Conservation (phyloP, 2,888 invertebrate species). For the Parnassius glacialis region DNA sequence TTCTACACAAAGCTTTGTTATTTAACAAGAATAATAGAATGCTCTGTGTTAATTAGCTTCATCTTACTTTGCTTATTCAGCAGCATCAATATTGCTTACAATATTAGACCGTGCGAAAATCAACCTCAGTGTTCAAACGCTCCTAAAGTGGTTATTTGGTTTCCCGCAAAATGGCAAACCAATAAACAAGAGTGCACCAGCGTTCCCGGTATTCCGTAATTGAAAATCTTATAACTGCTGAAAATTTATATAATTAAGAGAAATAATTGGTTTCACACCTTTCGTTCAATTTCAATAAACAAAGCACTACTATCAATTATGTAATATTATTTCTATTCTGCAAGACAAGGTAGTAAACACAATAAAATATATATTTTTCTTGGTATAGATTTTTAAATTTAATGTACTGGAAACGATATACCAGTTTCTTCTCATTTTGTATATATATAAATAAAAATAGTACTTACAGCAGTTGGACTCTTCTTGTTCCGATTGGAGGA, state of each 20-base stretch:
- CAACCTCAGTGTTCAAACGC: neutral
- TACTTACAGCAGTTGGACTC: conserved; percentile 73
- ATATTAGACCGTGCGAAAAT: conserved; percentile 1
- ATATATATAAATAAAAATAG: neutral
- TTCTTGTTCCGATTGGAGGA: conserved; percentile 82
- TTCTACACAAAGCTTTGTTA: too few relatives aligned
- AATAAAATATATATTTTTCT: too few relatives aligned
- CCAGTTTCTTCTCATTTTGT: too few relatives aligned
- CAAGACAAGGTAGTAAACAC: too few relatives aligned
- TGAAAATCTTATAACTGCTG: neutral
- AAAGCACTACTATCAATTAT: conserved; percentile 55
- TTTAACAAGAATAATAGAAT: too few relatives aligned
- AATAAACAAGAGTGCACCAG: conserved; percentile 1
- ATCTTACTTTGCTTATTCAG: too few relatives aligned
- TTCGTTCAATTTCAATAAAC: neutral
- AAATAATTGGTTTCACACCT: neutral
- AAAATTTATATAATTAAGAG: neutral
- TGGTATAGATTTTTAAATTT: too few relatives aligned
- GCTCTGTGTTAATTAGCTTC: too few relatives aligned
- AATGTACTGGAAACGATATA: too few relatives aligned
- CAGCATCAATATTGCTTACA: neutral
- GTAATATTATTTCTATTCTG: too few relatives aligned
- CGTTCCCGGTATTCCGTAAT: neutral
- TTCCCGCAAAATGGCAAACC: neutral
- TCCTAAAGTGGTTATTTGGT: neutral